phyloP scores from a whole-genome alignment of 2,888 invertebrate genomes.

The Mythimna lalbum region DNA sequence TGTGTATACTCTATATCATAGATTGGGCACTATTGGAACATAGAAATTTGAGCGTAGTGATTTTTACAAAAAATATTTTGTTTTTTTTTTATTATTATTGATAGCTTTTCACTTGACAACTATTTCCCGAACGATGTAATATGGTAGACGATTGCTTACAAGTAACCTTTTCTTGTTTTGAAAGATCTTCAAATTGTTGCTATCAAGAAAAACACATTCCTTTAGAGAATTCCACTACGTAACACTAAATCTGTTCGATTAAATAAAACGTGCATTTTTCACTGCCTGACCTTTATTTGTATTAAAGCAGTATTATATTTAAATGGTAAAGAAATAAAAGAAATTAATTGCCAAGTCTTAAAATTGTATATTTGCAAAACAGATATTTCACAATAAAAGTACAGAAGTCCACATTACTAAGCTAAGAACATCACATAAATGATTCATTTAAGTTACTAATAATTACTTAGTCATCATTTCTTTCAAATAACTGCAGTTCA shows the following conservation, averaged over 20 bases:
- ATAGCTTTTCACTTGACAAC: too few relatives aligned
- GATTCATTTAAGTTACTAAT: conserved; percentile 59
- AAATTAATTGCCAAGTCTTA: conserved; percentile 1
- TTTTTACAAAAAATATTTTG: neutral
- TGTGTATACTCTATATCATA: neutral
- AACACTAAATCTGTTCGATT: too few relatives aligned
- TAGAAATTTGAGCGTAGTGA: neutral
- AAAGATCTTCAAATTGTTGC: too few relatives aligned
- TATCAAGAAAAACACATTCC: too few relatives aligned
- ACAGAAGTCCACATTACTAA: conserved; percentile 32
- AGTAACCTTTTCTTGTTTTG: too few relatives aligned
- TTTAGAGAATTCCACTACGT: too few relatives aligned
- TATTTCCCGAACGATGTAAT: too few relatives aligned
- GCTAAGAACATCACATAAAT: conserved; percentile 42
- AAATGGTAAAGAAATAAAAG: neutral
- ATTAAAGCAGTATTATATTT: neutral
- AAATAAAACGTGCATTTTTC: too few relatives aligned
- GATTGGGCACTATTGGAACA: neutral
- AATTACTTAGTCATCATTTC: conserved; percentile 63
- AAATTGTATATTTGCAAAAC: conserved; percentile 2
- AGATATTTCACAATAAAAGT: conserved; percentile 29
- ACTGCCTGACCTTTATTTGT: neutral
- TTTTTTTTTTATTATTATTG: too few relatives aligned
- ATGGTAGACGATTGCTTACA: too few relatives aligned
- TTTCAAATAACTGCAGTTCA: conserved; percentile 55